Percentiles rank a stretch among this genome's conserved stretches.
These are phyloP conservation scores for Drosophila sp. DNA, from an alignment of 1,140 invertebrate species.

Conservation along the genomic window DNA sequence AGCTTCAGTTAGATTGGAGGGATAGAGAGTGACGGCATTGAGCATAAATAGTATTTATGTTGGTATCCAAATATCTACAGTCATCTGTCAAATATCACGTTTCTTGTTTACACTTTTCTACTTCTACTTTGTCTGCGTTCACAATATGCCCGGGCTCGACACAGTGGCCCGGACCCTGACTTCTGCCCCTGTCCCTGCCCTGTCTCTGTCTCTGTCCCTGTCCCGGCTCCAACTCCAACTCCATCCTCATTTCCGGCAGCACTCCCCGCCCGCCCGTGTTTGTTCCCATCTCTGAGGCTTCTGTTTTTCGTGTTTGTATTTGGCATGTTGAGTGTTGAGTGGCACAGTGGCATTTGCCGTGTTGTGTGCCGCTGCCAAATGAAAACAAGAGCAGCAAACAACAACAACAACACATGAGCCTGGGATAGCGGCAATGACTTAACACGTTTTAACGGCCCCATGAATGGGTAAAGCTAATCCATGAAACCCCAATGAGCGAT, in stretches of 20 bases:
- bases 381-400: conserved; percentile 59
- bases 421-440: conserved; percentile 37
- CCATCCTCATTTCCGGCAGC: not conserved
- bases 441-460: conserved; percentile 20
- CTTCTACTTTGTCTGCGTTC: conserved; percentile 31
- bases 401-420: conserved; percentile 12
- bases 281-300: conserved; percentile 1
- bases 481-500: conserved; percentile 6
- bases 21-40: conserved; percentile 22
- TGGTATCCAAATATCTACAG: conserved; percentile 80
- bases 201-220: too few relatives aligned
- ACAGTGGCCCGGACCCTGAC: not conserved
- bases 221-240: not conserved
- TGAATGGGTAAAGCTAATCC: conserved; percentile 12
- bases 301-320: conserved; percentile 49
- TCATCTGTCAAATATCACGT: conserved; percentile 81
- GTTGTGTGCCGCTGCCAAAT: conserved; percentile 56
- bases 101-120: conserved; percentile 73
- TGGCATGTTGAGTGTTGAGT: conserved; percentile 44
- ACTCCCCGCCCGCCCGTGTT: not conserved
- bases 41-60: conserved; percentile 80
- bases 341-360: conserved; percentile 40
- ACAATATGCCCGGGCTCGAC: conserved; percentile 12
- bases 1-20: not conserved
- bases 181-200: conserved; percentile 5